These are phyloP conservation scores for Monoplex corrugatus DNA, from an alignment of 2,888 invertebrate genomes.

Conservation along the genomic window DNA sequence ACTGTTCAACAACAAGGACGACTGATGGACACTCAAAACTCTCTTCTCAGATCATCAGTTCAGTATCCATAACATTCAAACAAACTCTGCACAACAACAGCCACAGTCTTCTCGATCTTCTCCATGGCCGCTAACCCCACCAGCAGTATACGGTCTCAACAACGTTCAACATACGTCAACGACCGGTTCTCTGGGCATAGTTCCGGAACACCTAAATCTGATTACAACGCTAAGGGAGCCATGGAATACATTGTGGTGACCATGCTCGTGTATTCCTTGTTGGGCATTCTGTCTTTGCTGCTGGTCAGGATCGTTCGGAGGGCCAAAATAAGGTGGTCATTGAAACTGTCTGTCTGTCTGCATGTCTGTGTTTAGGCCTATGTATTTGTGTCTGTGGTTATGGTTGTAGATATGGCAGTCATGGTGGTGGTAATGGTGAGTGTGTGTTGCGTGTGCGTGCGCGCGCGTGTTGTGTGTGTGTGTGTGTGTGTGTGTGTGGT, in stretches of 20 bases:
- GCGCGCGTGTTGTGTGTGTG: not conserved
- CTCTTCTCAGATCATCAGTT: no score
- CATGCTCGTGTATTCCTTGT: conserved; percentile 56
- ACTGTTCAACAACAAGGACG: no score
- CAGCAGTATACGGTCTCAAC: no score
- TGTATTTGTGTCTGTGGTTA: not conserved
- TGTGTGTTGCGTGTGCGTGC: no score
- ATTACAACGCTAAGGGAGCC: conserved; percentile 58
- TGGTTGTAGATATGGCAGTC: no score
- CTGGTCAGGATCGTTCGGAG: conserved; percentile 52
- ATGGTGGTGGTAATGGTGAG: no score
- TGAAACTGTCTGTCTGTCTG: not conserved
- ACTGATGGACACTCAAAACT: no score
- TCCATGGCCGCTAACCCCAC: no score
- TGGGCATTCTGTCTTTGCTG: conserved; percentile 57
- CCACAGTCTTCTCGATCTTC: not conserved
- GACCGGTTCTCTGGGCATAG: not conserved
- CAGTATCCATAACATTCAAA: no score
- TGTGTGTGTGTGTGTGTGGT: conserved; percentile 12
- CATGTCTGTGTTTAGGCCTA: not conserved
- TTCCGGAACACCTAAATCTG: not conserved
- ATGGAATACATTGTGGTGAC: conserved; percentile 59
- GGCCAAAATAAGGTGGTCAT: conserved; percentile 24
- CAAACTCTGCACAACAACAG: no score
- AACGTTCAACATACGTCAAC: no score